phyloP scores from a whole-genome alignment of 1,140 invertebrate genomes.

The Saccostrea glomerata region DNA sequence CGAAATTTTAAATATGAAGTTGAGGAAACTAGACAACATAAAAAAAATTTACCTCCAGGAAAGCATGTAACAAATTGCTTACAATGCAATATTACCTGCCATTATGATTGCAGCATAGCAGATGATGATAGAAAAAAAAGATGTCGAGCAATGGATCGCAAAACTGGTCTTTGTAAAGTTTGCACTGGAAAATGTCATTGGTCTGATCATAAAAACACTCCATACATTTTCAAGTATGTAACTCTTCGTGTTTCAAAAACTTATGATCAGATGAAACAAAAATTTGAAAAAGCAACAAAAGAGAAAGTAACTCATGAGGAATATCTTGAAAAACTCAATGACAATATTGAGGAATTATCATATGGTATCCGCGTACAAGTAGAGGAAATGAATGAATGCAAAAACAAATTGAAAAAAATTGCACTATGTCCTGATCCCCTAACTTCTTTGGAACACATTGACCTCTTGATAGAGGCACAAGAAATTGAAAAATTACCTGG shows the following conservation, averaged over 20 bases:
- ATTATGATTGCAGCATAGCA: constrained; percentile 49
- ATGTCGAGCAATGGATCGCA: constrained; percentile 46
- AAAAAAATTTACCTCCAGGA: constrained; percentile 31
- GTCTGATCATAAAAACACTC: constrained; percentile 53
- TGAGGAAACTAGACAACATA: constrained; percentile 16
- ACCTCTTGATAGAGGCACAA: constrained; percentile 48
- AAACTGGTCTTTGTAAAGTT: constrained; percentile 51
- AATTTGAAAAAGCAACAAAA: constrained; percentile 47
- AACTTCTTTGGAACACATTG: constrained; percentile 45
- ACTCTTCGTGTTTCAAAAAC: constrained; percentile 13
- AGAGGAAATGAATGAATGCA: constrained; percentile 37
- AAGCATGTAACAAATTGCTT: constrained; percentile 63
- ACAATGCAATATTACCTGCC: constrained; percentile 63
- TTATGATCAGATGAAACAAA: constrained; percentile 49
- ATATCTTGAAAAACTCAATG: constrained; percentile 42
- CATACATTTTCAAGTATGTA: constrained; percentile 40
- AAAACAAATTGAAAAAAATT: constrained; percentile 41
- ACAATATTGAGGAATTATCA: constrained; percentile 39
- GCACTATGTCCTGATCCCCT: constrained; percentile 50
- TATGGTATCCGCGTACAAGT: constrained; percentile 22
- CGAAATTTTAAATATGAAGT: constrained; percentile 58
- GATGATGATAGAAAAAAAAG: constrained; percentile 36
- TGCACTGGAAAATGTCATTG: constrained; percentile 55
- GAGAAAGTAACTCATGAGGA: constrained; percentile 43
- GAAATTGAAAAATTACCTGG: constrained; percentile 36